Percentiles rank a stretch among this genome's conserved stretches.
These are phyloP conservation scores for Hesperophylax magnus DNA, from an alignment of 1,140 invertebrate genomes.

Conservation along the genomic window DNA sequence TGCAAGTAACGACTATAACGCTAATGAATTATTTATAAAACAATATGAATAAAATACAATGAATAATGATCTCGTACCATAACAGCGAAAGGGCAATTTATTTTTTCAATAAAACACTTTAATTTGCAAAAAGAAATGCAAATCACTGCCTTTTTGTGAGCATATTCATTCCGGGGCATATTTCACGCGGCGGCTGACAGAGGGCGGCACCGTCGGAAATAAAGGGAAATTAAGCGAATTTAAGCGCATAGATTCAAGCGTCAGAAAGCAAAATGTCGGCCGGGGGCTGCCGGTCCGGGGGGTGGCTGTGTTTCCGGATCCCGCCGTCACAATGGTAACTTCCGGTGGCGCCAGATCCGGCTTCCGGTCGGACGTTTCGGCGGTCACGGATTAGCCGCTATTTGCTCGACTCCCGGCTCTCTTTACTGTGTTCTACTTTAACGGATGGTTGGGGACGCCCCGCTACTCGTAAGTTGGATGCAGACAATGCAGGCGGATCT, in stretches of 20 bases:
- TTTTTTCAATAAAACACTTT: constrained; percentile 27
- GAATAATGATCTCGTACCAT: not conserved
- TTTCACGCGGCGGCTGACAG: constrained; percentile 30
- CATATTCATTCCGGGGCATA: constrained; percentile 33
- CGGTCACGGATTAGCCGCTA: constrained; percentile 11
- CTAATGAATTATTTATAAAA: not conserved
- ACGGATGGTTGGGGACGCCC: no score
- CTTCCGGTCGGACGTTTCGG: constrained; percentile 45
- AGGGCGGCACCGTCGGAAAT: constrained; percentile 4
- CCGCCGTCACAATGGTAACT: constrained; percentile 44
- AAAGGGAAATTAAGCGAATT: not conserved
- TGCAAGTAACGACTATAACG: no score
- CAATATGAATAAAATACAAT: not conserved
- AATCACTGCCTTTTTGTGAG: constrained; percentile 7
- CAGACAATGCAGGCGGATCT: no score
- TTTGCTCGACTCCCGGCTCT: constrained; percentile 2
- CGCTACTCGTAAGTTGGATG: no score
- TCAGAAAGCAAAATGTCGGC: constrained; percentile 31
- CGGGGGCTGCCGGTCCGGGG: constrained; percentile 46
- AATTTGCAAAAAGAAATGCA: constrained; percentile 29
- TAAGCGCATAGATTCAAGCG: not conserved
- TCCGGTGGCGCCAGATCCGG: constrained; percentile 46
- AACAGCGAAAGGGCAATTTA: constrained; percentile 9
- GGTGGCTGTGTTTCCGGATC: constrained; percentile 16
- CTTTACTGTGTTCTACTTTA: not conserved